Conservation (phyloP, 2,797 vertebrate genomes). For the Calcarius lapponicus region DNA sequence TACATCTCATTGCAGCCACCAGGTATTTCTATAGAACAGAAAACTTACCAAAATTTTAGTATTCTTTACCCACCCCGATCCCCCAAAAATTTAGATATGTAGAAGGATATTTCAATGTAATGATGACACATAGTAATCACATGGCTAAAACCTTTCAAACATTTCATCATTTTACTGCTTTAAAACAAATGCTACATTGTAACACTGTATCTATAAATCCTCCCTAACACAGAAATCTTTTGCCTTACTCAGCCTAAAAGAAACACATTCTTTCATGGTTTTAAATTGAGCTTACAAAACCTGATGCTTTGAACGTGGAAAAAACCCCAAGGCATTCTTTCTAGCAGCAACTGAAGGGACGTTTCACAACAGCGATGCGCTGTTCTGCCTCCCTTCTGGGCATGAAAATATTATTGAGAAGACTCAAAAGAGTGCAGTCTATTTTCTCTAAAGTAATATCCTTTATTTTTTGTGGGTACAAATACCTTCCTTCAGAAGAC, state of each 20-base stretch:
- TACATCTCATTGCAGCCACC: neutral
- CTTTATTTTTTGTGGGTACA: neutral
- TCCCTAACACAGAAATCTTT: neutral
- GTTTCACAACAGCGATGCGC: neutral
- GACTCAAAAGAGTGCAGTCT: neutral
- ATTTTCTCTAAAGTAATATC: neutral
- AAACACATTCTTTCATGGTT: neutral
- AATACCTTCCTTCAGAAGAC: neutral
- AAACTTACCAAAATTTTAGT: neutral
- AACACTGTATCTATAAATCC: neutral
- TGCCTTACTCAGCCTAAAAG: neutral
- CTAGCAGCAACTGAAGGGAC: neutral
- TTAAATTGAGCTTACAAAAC: neutral
- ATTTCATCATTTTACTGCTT: neutral
- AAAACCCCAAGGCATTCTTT: neutral
- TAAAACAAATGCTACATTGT: neutral
- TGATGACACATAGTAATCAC: neutral
- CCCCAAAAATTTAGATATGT: neutral
- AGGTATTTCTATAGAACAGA: neutral
- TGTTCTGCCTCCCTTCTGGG: neutral
- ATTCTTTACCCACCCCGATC: neutral
- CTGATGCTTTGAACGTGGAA: slow-evolving; percentile 5
- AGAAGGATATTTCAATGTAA: neutral
- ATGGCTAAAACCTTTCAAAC: neutral
- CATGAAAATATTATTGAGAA: neutral